Evolutionary conservation across 2,113 vertebrate species (phyloP), one percentile per base, ranked within the genome.

Genomic region (Chelonoidis abingdonii): DNA sequence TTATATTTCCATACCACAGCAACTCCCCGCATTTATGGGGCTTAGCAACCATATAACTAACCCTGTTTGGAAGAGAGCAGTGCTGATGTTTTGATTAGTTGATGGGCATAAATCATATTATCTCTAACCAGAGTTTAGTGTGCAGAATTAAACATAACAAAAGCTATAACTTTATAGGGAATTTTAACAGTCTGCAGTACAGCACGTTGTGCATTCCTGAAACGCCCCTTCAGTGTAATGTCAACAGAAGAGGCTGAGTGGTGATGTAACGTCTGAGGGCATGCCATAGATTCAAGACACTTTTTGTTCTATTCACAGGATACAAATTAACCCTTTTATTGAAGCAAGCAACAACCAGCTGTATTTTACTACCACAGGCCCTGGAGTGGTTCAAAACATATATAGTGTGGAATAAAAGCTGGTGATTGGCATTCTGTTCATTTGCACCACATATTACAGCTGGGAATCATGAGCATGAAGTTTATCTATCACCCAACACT

Each of bases 211-310:
- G 35, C 97, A 98, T 98, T 98, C 96, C 91, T 95, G 93, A 94
- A 97, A 97, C 97, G 97, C 95, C 93, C 89, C 85, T 98, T 95
- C 96, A 97, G 86, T 84, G 94, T 98, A 98, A 97, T 97, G 98
- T 98, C 98, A 98, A 98, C 97, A 98, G 95, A 98, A 98, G 97
- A 98, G 97, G 92, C 94, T 98, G 92, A 95, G 91, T 93, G 97
- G 89, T 98, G 98, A 99, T 89, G 98, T 98, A 98, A 99, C 97
- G 98, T 99, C 98, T 99, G 98, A 98, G 96, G 96, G 96, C 94
- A 98, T 94, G 97, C 94, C 96, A 97, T 10, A 31, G 93, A 97
- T 93, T 97, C 95, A 97, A 98, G 97, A 96, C 93, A 93, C 93
- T 89, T 97, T 98, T 97, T 98, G 91, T 96, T 97, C 94, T 89